These are phyloP conservation scores for Craniophora ligustri DNA, from an alignment of 2,888 invertebrate genomes.

Conservation along the genomic window DNA sequence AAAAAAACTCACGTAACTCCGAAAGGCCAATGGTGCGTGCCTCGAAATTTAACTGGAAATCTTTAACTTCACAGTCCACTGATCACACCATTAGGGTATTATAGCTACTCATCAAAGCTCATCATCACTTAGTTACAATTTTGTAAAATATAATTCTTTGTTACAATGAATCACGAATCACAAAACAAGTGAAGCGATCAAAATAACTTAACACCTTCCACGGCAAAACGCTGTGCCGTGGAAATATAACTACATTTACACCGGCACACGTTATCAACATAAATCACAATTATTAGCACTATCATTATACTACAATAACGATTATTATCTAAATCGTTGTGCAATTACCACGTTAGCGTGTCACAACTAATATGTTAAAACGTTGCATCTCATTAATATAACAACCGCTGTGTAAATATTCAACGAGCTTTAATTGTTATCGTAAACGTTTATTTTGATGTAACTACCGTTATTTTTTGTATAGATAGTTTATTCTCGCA, in stretches of 20 bases:
- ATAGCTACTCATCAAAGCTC: too few relatives aligned
- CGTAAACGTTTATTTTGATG: slow-evolving; percentile 17
- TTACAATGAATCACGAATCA: too few relatives aligned
- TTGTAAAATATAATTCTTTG: too few relatives aligned
- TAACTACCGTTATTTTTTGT: not conserved
- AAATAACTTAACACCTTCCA: not conserved
- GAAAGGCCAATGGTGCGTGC: too few relatives aligned
- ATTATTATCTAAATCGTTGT: slow-evolving; percentile 51
- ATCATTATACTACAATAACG: slow-evolving; percentile 38
- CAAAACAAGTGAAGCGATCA: too few relatives aligned
- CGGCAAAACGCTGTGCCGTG: not conserved
- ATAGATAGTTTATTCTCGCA: not conserved
- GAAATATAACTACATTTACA: slow-evolving; percentile 6
- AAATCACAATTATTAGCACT: slow-evolving; percentile 35
- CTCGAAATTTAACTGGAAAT: too few relatives aligned
- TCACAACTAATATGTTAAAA: slow-evolving; percentile 49
- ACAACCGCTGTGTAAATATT: slow-evolving; percentile 38
- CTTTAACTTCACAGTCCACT: too few relatives aligned
- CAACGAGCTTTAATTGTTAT: slow-evolving; percentile 24
- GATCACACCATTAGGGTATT: too few relatives aligned
- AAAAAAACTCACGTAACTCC: too few relatives aligned
- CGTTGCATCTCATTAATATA: slow-evolving; percentile 46
- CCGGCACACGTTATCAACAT: slow-evolving; percentile 20
- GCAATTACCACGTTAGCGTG: slow-evolving; percentile 50
- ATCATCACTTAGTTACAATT: too few relatives aligned